Evolutionary conservation across 23 tunicate species (phyloP).

Genomic region (Corella eumyota): DNA sequence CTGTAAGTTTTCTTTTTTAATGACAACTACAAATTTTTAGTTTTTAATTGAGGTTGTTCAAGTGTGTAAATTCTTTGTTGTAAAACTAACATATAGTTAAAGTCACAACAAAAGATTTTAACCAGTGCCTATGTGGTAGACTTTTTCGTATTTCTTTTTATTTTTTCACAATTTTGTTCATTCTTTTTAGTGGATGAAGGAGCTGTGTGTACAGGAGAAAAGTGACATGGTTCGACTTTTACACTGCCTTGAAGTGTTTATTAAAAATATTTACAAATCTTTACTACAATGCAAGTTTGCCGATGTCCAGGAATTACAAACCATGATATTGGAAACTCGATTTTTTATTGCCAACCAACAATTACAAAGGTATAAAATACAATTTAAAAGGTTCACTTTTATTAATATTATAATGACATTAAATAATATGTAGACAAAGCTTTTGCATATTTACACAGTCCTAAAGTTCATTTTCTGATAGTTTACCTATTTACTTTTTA

Average conservation of each 20-base stretch:
- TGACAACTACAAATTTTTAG: not conserved
- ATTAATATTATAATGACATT: no score
- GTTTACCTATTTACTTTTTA: no score
- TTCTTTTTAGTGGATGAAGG: constrained; percentile 38
- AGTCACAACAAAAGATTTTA: no score
- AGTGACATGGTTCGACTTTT: constrained; percentile 23
- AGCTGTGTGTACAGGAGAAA: constrained; percentile 27
- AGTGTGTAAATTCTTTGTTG: no score
- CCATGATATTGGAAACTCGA: constrained; percentile 16
- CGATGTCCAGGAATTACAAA: constrained; percentile 1
- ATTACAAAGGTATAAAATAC: constrained; percentile 24
- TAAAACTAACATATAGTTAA: no score
- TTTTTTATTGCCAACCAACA: constrained; percentile 12
- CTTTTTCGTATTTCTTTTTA: no score
- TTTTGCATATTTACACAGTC: no score
- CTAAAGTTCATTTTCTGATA: no score
- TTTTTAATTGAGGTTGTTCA: no score
- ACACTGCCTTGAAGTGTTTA: constrained; percentile 14
- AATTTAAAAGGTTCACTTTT: no score
- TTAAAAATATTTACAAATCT: constrained; percentile 9
- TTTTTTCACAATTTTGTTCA: not conserved
- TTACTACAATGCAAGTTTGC: constrained; percentile 8
- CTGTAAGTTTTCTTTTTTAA: constrained; percentile 20
- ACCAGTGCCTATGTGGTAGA: no score
- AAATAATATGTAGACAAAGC: no score